Evolutionary conservation across 2,113 vertebrate genomes (phyloP), one percentile per base, ranked within the genome.

Genomic region (Dicerorhinus sumatrensis): DNA sequence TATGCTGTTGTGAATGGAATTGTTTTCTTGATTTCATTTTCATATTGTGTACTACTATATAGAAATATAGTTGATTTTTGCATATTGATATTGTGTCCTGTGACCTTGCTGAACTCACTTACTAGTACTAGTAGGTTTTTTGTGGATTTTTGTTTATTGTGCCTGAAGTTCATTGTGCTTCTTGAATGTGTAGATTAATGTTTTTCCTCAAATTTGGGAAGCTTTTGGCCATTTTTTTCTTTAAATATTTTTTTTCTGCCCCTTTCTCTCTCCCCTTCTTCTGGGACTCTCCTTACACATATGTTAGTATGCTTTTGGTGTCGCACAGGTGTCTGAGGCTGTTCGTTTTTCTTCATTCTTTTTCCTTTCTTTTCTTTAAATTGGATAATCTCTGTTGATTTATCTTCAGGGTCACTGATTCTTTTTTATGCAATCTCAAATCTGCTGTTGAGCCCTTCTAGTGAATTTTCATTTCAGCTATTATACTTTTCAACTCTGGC

Each of bases 11-110:
- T 42, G 60, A 82, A 48, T 94, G 14, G 29, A 77, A 86, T 65
- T 46, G 11, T 94, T 86, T 95, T 91, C 65, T 36, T 33, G 77
- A 18, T 85, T 96, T 67, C 33, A 75, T 80, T 94, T 95, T 63
- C 9, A 56, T 31, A 23, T 51, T 86, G 63, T 48, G 29, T 86
- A 82, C 21, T 91, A 87, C 36, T 65, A 51, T 92, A 62, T 69
- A 48, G 31, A 63, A 83, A 73, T 92, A 63, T 29, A 82, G 33
- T 75, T 92, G 20, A 27, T 33, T 76, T 96, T 94, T 92, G 9
- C 21, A 63, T 96, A 63, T 62, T 46, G 27, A 76, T 77, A 69
- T 54, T 70, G 16, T 76, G 21, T 72, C 48, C 56, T 96, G 1
- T 67, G 29, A 79, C 56, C 65, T 89, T 95, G 36, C 72, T 95